Evolutionary conservation across 2,113 vertebrate species (phyloP), one percentile per base, ranked within the genome.

Genomic region (Hippolais icterina): DNA sequence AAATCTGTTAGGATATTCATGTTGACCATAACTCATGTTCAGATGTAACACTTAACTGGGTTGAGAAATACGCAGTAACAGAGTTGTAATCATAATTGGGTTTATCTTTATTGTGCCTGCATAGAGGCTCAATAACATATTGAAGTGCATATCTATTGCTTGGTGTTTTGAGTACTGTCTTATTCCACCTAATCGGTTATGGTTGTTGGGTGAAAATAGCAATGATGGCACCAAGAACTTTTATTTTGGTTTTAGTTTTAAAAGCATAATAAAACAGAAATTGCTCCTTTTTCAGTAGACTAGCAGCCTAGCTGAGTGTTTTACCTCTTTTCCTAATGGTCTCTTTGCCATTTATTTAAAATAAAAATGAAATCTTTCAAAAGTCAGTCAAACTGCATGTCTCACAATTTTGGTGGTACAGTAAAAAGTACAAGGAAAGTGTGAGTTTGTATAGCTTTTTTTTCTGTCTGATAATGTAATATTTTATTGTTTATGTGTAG

Each of bases 11-110:
- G 33, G 23, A 33, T 86, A n/a, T 8, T 80, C 23, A 15, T 76
- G 35, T n/a, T 5, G 5, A 50, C 71, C 31, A 3, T 46, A 60
- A 20, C 23, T 79, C 25, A 6, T 7, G 9, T 63, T 90, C 15
- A 37, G 9, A 3, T 88, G 8, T 68, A 71, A 23, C 10, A 54
- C 6, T 41, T 52, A 28, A 42, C 29, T 63, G 29, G 23, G 24
- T 22, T 52, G 7, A 41, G 28, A 33, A 41, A 22, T 28, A 28
- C 23, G 17, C 14, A 52, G 47, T 17, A n/a, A 22, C 0, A 0
- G 8, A 15, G 11, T 17, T 52, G 16, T 39, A 15, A 15, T 78
- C 25, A 39, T n/a, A n/a, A n/a, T n/a, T n/a, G n/a, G n/a, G n/a
- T n/a, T n/a, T n/a, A n/a, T n/a, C n/a, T n/a, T n/a, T n/a, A n/a